These are phyloP conservation scores for Globicephala melas DNA, from an alignment of 2,113 vertebrate species.

Conservation along the genomic window DNA sequence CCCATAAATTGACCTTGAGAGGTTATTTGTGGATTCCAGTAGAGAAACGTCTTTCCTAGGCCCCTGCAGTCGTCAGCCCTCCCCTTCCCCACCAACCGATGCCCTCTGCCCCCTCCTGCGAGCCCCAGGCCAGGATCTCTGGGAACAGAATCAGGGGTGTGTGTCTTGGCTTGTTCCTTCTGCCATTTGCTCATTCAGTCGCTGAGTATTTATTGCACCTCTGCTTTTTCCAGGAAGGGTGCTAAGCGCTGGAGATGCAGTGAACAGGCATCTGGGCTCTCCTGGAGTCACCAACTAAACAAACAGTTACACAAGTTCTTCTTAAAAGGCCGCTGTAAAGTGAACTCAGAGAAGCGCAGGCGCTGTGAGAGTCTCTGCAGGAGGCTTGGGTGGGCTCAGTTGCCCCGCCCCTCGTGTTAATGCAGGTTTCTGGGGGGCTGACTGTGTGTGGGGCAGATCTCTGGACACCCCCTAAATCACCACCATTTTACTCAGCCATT, in stretches of 20 bases:
- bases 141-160: not conserved
- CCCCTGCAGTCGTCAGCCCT: not conserved
- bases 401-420: not conserved
- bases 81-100: not conserved
- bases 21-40: not conserved
- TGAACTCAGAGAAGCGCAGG: not conserved
- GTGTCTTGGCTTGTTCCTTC: not conserved
- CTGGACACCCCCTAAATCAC: no score
- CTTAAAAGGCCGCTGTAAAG: not conserved
- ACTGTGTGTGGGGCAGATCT: not conserved
- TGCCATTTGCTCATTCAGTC: not conserved
- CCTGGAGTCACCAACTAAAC: not conserved
- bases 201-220: not conserved
- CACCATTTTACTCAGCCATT: not conserved
- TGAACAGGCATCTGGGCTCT: not conserved
- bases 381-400: not conserved
- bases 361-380: not conserved
- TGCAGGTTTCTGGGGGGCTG: not conserved
- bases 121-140: not conserved
- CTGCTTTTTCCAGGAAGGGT: not conserved
- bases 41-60: not conserved
- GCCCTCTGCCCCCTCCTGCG: rapidly evolving
- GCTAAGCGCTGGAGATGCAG: not conserved
- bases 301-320: not conserved
- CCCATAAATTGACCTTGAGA: constrained; percentile 7